These are phyloP conservation scores for human (Homo sapiens) DNA, from an alignment of 2,113 vertebrate genomes.

Conservation along the genomic window GRCh38 chr18:29428501-29429000, in stretches of 20 bases:
- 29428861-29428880: too few relatives aligned
- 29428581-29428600: neutral
- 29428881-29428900: too few relatives aligned
- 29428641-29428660: neutral
- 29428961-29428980: accelerated
- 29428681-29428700: neutral
- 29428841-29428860: too few relatives aligned
- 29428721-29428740: neutral
- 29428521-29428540: neutral
- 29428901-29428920: too few relatives aligned
- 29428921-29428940: too few relatives aligned
- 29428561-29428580: neutral
- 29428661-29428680: neutral
- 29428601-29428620: neutral
- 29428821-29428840: neutral
- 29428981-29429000: too few relatives aligned
- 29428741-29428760: neutral
- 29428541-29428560: neutral
- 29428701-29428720: neutral
- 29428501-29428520: neutral
- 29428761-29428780: neutral
- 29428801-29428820: neutral
- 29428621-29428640: neutral
- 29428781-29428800: neutral
- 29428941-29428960: too few relatives aligned